A percentile compares a stretch with the other conserved stretches of the same genome.
phyloP scores from a whole-genome alignment of 1,140 invertebrate species.

The Saxidomus purpurata region DNA sequence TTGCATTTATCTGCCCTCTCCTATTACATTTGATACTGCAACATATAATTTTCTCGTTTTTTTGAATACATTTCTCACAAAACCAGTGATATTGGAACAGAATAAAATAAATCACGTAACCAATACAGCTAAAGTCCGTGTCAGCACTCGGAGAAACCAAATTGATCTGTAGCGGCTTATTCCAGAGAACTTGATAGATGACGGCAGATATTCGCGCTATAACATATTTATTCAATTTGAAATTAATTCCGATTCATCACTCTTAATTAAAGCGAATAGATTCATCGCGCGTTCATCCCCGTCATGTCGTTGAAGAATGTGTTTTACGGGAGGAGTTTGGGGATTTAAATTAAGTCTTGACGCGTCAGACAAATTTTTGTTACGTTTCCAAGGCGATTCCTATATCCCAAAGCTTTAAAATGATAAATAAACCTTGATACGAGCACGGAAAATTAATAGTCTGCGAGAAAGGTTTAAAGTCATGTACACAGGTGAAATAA shows the following conservation, averaged over 20 bases:
- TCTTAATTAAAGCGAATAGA: constrained; percentile 46
- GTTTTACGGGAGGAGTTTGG: not conserved
- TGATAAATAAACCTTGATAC: too few relatives aligned
- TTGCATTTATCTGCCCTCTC: not conserved
- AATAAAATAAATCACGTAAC: not conserved
- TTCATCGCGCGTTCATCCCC: constrained; percentile 24
- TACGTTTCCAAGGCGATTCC: not conserved
- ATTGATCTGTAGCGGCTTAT: constrained; percentile 36
- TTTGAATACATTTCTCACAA: constrained; percentile 1
- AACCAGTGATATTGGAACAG: not conserved
- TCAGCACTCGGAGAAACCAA: not conserved
- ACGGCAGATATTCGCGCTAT: constrained; percentile 16
- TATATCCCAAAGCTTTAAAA: too few relatives aligned
- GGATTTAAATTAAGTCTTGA: constrained; percentile 9
- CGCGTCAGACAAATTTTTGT: not conserved
- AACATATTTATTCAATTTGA: constrained; percentile 63
- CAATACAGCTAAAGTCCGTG: not conserved
- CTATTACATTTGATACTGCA: not conserved
- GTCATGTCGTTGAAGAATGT: not conserved
- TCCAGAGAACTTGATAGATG: constrained; percentile 51
- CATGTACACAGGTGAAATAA: too few relatives aligned
- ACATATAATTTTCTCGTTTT: not conserved
- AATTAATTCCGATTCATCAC: constrained; percentile 59
- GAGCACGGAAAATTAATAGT: too few relatives aligned
- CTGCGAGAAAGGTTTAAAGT: too few relatives aligned